Evolutionary conservation across 2,797 vertebrate genomes (phyloP), one percentile per base, ranked within the genome.

Genomic region (Poeciliopsis paucimaculata): DNA sequence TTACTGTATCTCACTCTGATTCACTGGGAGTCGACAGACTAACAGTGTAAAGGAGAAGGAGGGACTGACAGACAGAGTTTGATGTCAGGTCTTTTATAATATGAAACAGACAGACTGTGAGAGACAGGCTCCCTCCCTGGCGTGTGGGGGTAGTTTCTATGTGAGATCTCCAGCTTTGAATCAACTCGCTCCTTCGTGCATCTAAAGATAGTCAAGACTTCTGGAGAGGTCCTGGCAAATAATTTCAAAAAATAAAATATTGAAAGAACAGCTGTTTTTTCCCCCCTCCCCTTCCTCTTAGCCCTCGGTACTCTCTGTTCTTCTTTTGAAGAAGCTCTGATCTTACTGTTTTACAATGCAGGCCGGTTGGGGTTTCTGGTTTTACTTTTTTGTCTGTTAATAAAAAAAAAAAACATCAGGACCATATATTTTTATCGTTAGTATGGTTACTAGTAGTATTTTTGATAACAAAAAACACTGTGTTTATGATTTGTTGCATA

Each of bases 191-290:
- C 39, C 64, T 68, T 39, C 36, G 26, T 41, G 20, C 4, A 28
- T 68, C 36, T 68, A 41, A 68, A 39, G 64, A 39, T 66, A 39
- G 34, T 66, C 62, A 36, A 39, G 18, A 36, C 31, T 18, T 36
- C 62, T 66, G 18, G 4, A 68, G 34, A 39, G 39, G 20, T 41
- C 36, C 36, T 12, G 36, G 39, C 36, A 68, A 64, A 41, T 68
- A 41, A 68, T 68, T 68, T 68, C 20, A 68, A 68, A 39, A 66
- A 39, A 18, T 66, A 39, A 66, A 41, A 68, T 68, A 68, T 68
- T 41, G 36, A 68, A 68, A 41, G 34, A 68, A 66, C 62, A 39
- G 62, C 8, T 39, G 34, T 23, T 41, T 41, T 41, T 9, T 3
- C 6, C 5, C 2, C 49, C 1, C 5, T 0, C 49, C 20, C 8